Evolutionary conservation across 2,888 invertebrate genomes (phyloP), one percentile per base, ranked within the genome.

Genomic region (Blastobasis lacticolella): DNA sequence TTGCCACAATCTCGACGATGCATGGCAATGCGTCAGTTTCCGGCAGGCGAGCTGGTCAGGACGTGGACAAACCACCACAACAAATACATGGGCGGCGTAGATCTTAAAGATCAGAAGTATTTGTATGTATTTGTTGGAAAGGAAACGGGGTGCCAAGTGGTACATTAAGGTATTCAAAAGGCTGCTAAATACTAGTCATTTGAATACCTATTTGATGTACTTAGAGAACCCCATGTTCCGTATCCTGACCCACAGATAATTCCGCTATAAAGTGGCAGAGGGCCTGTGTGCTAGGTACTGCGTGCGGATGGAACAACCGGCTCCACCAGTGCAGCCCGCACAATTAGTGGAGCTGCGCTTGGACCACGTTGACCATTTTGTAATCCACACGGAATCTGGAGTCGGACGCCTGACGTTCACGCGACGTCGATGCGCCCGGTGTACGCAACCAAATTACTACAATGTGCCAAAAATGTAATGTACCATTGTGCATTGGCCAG

Each of bases 1-100:
- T 51, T 10, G 47, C 51, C 10, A 38, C 42, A 43, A 37, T 53
- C 5, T 53, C 53, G 5, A 53, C 53, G 37, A 49, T 45, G 36
- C 54, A 54, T 44, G 37, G 37, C 45, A 40, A 8, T 6, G 42
- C 45, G 1, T 37, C 10, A 10, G 52, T 41, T 5, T 5, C 10
- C 2, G 49, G 52, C 23, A 10, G 42, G 36, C 42, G 42, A 6
- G 49, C 45, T n/a, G 49, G 45, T 4, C 8, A 47, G 4, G 10
- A 10, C 5, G 4, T n/a, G 7, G 6, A 48, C 37, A 52, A 52
- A n/a, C 52, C 52, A 37, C 10, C 49, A 52, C 10, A 52, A 52
- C 23, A 48, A 49, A 10, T 45, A 38, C 10, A 48, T 52, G 48
- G 49, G 45, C 4, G 45, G 50, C 5, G 50, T 46, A 5, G 37